Evolutionary conservation across 2,888 invertebrate genomes (phyloP).

Genomic region (Lottia scabra): DNA sequence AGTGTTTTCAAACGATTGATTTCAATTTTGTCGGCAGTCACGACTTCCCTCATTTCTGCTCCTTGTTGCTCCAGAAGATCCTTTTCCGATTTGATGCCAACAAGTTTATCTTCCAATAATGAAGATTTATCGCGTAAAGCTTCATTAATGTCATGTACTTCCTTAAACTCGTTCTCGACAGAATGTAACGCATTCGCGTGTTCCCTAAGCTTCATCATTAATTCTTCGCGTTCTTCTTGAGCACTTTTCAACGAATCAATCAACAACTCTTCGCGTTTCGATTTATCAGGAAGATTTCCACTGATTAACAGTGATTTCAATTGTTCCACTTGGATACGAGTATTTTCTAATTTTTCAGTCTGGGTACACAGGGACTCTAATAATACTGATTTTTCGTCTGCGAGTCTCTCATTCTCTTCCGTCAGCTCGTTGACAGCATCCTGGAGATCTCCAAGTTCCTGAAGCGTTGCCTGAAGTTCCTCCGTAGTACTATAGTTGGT

Average conservation of each 20-base stretch:
- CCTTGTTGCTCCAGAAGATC: slow-evolving; percentile 81
- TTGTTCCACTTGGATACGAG: slow-evolving; percentile 85
- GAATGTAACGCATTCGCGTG: slow-evolving; percentile 78
- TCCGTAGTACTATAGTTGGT: slow-evolving; percentile 77
- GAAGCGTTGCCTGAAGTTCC: slow-evolving; percentile 85
- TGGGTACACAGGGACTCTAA: slow-evolving; percentile 91
- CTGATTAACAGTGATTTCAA: slow-evolving; percentile 79
- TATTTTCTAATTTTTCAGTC: slow-evolving; percentile 91
- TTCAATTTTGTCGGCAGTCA: slow-evolving; percentile 83
- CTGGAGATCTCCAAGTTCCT: slow-evolving; percentile 91
- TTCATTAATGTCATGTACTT: slow-evolving; percentile 63
- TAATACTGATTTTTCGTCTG: slow-evolving; percentile 89
- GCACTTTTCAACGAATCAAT: slow-evolving; percentile 81
- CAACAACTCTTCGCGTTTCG: slow-evolving; percentile 74
- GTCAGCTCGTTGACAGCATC: slow-evolving; percentile 87
- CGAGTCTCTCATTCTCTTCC: slow-evolving; percentile 86
- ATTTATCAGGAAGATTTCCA: slow-evolving; percentile 66
- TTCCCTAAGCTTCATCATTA: slow-evolving; percentile 80
- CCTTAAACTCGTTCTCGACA: slow-evolving; percentile 54
- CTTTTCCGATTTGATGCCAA: slow-evolving; percentile 79
- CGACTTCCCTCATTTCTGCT: slow-evolving; percentile 75
- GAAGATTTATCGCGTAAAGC: slow-evolving; percentile 77
- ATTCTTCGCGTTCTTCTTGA: slow-evolving; percentile 66
- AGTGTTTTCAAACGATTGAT: slow-evolving; percentile 81
- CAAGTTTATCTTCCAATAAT: slow-evolving; percentile 81